Conservation (phyloP, 2,888 invertebrate genomes). For the Lumbricus terrestris region DNA sequence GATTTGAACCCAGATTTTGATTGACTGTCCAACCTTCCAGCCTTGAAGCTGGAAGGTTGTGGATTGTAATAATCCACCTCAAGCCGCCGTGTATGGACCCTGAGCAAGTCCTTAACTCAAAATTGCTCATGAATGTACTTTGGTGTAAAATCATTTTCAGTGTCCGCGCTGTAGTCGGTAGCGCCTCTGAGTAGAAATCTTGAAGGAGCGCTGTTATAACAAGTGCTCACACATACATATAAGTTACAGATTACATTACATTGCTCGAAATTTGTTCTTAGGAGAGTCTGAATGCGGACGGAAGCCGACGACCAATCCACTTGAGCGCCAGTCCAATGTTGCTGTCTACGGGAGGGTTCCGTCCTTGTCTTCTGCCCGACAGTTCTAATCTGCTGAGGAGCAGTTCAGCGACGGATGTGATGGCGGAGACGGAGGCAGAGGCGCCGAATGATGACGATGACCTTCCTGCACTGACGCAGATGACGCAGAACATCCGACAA, state of each 20-base stretch:
- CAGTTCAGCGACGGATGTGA: neutral
- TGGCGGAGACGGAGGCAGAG: neutral
- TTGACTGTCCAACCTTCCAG: too few species aligned
- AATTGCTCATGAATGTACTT: too few species aligned
- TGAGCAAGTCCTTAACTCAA: too few species aligned
- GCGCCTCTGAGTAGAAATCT: too few species aligned
- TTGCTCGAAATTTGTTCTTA: neutral
- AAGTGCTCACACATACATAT: too few species aligned
- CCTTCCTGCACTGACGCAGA: slow-evolving; percentile 11
- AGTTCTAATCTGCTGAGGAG: neutral
- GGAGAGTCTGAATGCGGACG: neutral
- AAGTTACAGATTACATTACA: neutral
- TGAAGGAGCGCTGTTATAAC: too few species aligned
- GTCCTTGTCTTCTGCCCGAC: neutral
- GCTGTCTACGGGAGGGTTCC: neutral
- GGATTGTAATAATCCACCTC: too few species aligned
- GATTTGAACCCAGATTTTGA: too few species aligned
- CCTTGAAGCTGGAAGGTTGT: too few species aligned
- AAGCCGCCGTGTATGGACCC: too few species aligned
- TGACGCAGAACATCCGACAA: neutral
- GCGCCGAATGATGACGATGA: neutral
- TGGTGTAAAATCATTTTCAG: too few species aligned
- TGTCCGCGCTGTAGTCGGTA: too few species aligned
- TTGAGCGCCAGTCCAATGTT: neutral
- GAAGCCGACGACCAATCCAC: neutral